Conservation (phyloP, 1,140 invertebrate genomes). For the Pseudomyrmex pallidus region DNA sequence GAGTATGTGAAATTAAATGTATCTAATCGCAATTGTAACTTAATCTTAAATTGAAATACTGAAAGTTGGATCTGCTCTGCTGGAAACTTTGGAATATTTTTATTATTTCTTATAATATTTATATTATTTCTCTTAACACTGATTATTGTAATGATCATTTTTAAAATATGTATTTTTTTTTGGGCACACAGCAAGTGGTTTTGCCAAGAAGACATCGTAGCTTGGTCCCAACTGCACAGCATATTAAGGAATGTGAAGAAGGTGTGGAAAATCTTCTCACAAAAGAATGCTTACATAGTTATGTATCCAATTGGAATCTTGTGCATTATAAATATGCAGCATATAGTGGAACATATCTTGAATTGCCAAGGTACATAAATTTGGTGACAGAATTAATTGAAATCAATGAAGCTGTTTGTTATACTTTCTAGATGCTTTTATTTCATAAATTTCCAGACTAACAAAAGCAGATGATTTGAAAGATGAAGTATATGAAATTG, state of each 20-base stretch:
- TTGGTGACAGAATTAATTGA: background rate
- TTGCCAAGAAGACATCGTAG: slow-evolving; percentile 92
- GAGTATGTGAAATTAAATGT: background rate
- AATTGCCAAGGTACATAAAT: slow-evolving; percentile 91
- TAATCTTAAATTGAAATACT: background rate
- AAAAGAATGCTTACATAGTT: slow-evolving; percentile 94
- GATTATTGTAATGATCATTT: slow-evolving; percentile 13
- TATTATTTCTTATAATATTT: background rate
- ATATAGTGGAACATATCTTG: slow-evolving; percentile 93
- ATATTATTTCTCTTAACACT: background rate
- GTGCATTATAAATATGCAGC: slow-evolving; percentile 95
- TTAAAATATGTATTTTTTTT: slow-evolving; percentile 2
- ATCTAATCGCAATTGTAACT: background rate
- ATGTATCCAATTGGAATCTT: slow-evolving; percentile 94
- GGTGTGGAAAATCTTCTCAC: slow-evolving; percentile 89
- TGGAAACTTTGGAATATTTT: too few species aligned
- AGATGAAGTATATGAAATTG: slow-evolving; percentile 94
- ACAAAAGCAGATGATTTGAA: slow-evolving; percentile 88
- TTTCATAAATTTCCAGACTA: slow-evolving; percentile 84
- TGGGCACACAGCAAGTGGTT: slow-evolving; percentile 89
- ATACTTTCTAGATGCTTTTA: slow-evolving; percentile 5
- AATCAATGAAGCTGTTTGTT: background rate
- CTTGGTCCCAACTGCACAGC: slow-evolving; percentile 89
- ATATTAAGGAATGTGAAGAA: slow-evolving; percentile 76
- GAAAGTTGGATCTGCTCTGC: background rate